Conservation (phyloP, 2,797 vertebrate genomes). For the Galagoides demidoff region DNA sequence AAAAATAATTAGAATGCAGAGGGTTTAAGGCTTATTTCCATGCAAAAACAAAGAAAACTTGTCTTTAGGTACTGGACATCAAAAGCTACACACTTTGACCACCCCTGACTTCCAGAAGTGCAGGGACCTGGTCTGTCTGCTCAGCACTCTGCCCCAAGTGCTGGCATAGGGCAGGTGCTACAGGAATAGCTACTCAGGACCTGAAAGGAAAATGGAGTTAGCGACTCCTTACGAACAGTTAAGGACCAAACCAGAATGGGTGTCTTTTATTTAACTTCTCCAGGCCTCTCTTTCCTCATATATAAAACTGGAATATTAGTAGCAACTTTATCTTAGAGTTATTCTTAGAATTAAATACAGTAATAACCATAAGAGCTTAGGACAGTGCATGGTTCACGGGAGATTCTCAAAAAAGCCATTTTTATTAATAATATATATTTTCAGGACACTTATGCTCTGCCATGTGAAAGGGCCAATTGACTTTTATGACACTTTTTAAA, state of each 20-base stretch:
- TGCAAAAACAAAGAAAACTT: not conserved
- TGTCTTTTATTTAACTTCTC: not conserved
- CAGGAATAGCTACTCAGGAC: not conserved
- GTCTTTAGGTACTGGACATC: not conserved
- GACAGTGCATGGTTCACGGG: not conserved
- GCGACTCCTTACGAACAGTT: not conserved
- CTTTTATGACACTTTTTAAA: not conserved
- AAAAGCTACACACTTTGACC: not conserved
- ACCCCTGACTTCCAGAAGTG: not conserved
- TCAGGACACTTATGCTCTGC: not conserved
- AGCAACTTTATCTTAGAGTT: conserved; percentile 14
- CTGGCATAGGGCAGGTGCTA: not conserved
- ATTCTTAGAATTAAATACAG: not conserved
- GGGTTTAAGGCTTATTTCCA: not conserved
- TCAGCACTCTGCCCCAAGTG: not conserved
- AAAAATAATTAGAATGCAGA: not conserved
- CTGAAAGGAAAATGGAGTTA: not conserved
- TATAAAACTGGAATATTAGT: not conserved
- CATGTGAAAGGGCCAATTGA: not conserved
- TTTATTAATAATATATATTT: not conserved
- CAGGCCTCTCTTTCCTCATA: not conserved
- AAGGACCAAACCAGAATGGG: not conserved
- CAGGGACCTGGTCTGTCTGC: not conserved
- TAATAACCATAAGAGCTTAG: not conserved
- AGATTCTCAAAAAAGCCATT: not conserved